Conservation (phyloP, 2,888 invertebrate species). For the Lycaena phlaeas region DNA sequence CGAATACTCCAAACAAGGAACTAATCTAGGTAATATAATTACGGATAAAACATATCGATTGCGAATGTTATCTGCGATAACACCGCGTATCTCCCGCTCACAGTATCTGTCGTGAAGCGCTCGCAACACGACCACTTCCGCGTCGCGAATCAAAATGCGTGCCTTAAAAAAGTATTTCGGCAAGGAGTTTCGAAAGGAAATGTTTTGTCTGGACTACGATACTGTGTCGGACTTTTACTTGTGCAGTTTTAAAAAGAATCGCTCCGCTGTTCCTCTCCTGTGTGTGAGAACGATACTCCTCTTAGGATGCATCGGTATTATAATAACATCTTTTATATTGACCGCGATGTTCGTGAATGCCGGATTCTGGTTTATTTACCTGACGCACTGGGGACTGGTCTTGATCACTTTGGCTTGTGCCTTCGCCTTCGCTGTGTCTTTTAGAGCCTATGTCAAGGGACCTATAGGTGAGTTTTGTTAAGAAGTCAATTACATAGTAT, state of each 20-base stretch:
- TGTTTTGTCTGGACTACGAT: slow-evolving; percentile 38
- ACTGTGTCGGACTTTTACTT: slow-evolving; percentile 40
- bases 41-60: slow-evolving; percentile 1
- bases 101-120: background rate
- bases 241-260: slow-evolving; percentile 38
- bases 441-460: slow-evolving; percentile 29
- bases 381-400: slow-evolving; percentile 56
- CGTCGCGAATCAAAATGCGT: slow-evolving; percentile 32
- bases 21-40: slow-evolving; percentile 1
- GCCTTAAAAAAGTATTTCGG: slow-evolving; percentile 38
- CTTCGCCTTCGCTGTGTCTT: slow-evolving; percentile 37
- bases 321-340: slow-evolving; percentile 35
- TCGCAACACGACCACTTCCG: slow-evolving; percentile 6
- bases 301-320: slow-evolving; percentile 35
- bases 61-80: slow-evolving; percentile 9
- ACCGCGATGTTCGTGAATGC: slow-evolving; percentile 17
- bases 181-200: slow-evolving; percentile 33
- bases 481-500: too few relatives aligned
- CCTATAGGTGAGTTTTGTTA: slow-evolving; percentile 51
- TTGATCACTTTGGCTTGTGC: slow-evolving; percentile 38
- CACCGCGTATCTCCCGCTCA: background rate
- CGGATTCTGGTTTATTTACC: slow-evolving; percentile 43
- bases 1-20: too few relatives aligned
- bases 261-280: slow-evolving; percentile 37
- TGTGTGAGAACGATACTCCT: slow-evolving; percentile 36